phyloP scores from a whole-genome alignment of 1,140 invertebrate species.

The Heterodera carotae region DNA sequence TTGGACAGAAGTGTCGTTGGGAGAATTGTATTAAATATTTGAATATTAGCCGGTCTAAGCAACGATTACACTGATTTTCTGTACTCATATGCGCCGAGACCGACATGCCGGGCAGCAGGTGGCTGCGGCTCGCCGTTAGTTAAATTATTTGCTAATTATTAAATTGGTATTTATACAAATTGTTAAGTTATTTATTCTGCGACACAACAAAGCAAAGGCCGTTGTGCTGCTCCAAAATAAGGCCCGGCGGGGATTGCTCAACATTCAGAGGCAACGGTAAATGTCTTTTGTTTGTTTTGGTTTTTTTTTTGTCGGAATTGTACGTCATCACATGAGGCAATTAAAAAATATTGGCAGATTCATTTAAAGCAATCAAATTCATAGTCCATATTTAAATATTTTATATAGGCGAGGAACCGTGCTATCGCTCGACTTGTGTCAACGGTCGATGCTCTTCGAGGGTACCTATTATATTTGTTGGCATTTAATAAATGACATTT shows the following conservation, averaged over 20 bases:
- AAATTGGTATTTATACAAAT: background rate
- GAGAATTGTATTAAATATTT: constrained; percentile 45
- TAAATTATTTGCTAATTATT: background rate
- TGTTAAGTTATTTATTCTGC: constrained; percentile 57
- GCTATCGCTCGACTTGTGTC: background rate
- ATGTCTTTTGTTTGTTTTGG: no score
- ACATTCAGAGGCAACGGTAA: constrained; percentile 21
- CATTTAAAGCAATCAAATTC: no score
- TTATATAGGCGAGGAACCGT: background rate
- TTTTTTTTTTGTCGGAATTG: background rate
- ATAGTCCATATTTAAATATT: no score
- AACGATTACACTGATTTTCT: constrained; percentile 64
- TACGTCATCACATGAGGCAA: no score
- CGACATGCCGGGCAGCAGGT: constrained; percentile 74
- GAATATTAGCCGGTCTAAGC: constrained; percentile 50
- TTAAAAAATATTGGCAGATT: no score
- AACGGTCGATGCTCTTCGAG: background rate
- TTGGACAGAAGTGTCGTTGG: constrained; percentile 36
- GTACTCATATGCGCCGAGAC: constrained; percentile 58
- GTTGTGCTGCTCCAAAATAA: constrained; percentile 59
- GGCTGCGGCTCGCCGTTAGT: constrained; percentile 74
- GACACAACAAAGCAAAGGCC: constrained; percentile 48
- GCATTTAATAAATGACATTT: no score
- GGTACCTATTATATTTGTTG: no score
- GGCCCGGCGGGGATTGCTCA: constrained; percentile 39